Conservation (phyloP, 2,113 vertebrate species). For the Pao palembangensis region DNA sequence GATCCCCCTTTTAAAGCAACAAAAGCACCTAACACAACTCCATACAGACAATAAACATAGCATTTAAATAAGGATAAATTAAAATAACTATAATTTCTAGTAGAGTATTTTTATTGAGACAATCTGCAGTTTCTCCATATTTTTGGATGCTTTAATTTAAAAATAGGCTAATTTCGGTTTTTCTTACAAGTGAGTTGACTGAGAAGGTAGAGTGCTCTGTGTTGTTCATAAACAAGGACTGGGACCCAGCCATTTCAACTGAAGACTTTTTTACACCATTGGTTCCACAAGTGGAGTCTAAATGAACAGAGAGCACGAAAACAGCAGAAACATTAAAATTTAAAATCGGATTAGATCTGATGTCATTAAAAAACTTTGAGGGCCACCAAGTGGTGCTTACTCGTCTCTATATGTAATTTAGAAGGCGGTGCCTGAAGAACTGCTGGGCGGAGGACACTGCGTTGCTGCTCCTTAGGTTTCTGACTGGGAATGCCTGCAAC, state of each 20-base stretch:
- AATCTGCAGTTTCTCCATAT: no score
- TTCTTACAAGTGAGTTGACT: constrained; percentile 68
- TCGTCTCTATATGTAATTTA: constrained; percentile 83
- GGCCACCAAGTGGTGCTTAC: constrained; percentile 68
- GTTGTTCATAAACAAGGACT: constrained; percentile 74
- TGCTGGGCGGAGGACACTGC: constrained; percentile 93
- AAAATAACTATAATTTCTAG: no score
- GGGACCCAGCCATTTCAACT: constrained; percentile 65
- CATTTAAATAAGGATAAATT: not conserved
- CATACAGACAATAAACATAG: not conserved
- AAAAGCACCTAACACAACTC: no score
- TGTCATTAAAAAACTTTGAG: constrained; percentile 4
- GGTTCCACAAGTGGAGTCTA: constrained; percentile 88
- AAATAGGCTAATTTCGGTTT: not conserved
- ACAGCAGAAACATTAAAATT: not conserved
- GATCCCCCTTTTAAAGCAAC: no score
- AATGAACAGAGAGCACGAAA: not conserved
- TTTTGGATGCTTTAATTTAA: not conserved
- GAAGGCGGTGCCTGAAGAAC: constrained; percentile 89
- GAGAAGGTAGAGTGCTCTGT: constrained; percentile 58
- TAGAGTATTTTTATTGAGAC: no score
- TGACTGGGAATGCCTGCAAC: constrained; percentile 91
- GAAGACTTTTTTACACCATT: constrained; percentile 86
- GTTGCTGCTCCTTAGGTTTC: constrained; percentile 95
- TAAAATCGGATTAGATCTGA: not conserved